These are phyloP conservation scores for Trissolcus japonicus DNA, from an alignment of 2,888 invertebrate species.

Conservation along the genomic window DNA sequence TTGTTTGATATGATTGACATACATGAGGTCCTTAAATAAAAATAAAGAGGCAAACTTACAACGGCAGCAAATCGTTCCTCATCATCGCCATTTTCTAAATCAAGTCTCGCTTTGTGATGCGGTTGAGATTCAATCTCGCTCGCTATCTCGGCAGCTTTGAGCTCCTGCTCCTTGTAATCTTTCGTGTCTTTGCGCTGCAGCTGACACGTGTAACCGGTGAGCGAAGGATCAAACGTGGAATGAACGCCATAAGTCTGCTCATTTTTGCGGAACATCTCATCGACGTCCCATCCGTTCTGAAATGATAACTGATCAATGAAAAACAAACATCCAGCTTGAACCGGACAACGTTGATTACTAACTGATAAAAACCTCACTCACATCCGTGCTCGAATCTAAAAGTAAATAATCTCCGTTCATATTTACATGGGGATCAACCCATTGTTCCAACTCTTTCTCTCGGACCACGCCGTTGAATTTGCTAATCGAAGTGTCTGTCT, in stretches of 20 bases:
- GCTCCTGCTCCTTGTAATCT: constrained; percentile 90
- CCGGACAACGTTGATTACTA: neutral
- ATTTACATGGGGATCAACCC: constrained; percentile 85
- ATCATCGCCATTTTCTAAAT: constrained; percentile 95
- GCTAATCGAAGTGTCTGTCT: constrained; percentile 92
- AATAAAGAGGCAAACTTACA: constrained; percentile 75
- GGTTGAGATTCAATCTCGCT: constrained; percentile 94
- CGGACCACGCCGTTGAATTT: constrained; percentile 86
- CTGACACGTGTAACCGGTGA: constrained; percentile 94
- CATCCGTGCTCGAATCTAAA: constrained; percentile 82
- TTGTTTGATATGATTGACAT: too few species aligned
- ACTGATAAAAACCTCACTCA: constrained; percentile 62
- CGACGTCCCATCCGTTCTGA: constrained; percentile 95
- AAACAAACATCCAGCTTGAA: neutral
- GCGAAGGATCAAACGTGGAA: constrained; percentile 92
- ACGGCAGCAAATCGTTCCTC: constrained; percentile 93
- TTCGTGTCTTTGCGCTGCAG: constrained; percentile 90
- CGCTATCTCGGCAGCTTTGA: constrained; percentile 92
- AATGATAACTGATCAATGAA: constrained; percentile 19
- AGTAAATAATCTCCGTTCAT: constrained; percentile 82
- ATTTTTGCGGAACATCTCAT: constrained; percentile 97
- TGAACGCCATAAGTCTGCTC: constrained; percentile 93
- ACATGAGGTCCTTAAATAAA: too few species aligned
- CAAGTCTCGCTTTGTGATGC: constrained; percentile 87
- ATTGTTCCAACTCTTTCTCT: constrained; percentile 91